phyloP scores from a whole-genome alignment of 2,113 vertebrate species.

The Mesembrinibis cayennensis region DNA sequence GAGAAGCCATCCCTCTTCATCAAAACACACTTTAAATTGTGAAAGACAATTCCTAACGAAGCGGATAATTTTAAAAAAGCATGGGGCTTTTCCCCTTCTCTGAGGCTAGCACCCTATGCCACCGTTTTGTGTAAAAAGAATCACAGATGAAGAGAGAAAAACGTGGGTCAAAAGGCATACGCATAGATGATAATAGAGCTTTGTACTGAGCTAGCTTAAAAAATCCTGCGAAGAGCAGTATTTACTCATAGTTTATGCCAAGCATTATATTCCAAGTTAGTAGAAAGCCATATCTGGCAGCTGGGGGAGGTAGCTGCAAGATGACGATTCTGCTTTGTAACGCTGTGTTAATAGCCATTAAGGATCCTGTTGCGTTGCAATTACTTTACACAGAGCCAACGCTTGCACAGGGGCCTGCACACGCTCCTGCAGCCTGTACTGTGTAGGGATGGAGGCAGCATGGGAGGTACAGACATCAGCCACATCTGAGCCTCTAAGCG shows the following conservation, averaged over 20 bases:
- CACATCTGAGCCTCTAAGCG: neutral
- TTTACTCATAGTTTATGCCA: neutral
- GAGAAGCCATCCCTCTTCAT: neutral
- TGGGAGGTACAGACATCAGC: neutral
- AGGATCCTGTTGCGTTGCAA: neutral
- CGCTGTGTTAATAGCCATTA: accelerated
- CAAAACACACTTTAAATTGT: neutral
- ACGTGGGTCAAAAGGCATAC: accelerated
- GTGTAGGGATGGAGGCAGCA: neutral
- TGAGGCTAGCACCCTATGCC: neutral
- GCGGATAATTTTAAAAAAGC: neutral
- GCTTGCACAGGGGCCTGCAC: neutral
- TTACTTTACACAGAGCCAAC: neutral
- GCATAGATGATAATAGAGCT: neutral
- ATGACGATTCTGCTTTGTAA: neutral
- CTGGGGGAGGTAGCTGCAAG: neutral
- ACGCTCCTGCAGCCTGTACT: accelerated
- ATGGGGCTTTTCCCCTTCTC: neutral
- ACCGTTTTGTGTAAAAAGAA: accelerated
- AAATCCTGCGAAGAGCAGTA: neutral
- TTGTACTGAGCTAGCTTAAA: neutral
- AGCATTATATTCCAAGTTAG: neutral
- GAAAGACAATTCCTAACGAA: neutral
- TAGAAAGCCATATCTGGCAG: accelerated
- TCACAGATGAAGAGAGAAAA: neutral